A percentile compares a stretch with the other conserved stretches of the same genome.
phyloP scores from a whole-genome alignment of 2,888 invertebrate genomes.

The Pollenia angustigena region DNA sequence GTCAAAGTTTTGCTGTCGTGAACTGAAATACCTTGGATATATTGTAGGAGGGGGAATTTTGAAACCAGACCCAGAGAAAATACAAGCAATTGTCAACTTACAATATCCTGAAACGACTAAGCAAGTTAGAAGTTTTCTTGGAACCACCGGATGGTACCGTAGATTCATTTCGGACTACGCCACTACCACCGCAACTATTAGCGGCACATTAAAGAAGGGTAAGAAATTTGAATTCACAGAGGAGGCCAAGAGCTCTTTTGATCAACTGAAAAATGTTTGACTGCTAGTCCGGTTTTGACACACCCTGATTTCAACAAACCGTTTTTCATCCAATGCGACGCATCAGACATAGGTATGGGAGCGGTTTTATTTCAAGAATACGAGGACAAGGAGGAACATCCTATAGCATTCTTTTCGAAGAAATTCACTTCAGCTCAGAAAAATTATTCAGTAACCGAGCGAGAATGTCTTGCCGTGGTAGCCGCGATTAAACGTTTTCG shows the following conservation, averaged over 20 bases:
- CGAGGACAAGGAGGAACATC: too few relatives aligned
- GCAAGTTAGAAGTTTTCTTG: conserved; percentile 4
- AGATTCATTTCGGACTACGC: neutral
- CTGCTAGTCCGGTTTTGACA: too few relatives aligned
- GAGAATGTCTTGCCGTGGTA: too few relatives aligned
- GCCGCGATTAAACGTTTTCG: too few relatives aligned
- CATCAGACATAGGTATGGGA: too few relatives aligned
- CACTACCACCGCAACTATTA: neutral
- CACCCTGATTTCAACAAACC: too few relatives aligned
- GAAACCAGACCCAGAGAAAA: neutral
- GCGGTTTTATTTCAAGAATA: too few relatives aligned
- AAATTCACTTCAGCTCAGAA: too few relatives aligned
- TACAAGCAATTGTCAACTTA: neutral
- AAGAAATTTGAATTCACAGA: neutral
- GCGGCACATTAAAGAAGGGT: neutral
- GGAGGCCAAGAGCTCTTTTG: neutral
- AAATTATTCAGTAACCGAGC: too few relatives aligned
- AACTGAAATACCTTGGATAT: neutral
- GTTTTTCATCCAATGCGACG: too few relatives aligned
- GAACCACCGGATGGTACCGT: neutral
- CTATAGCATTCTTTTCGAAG: too few relatives aligned
- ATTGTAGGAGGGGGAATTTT: neutral
- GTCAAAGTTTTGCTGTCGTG: neutral
- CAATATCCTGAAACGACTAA: neutral
- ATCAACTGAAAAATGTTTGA: too few relatives aligned